Evolutionary conservation across 1,140 invertebrate species (phyloP), one percentile per base, ranked within the genome.

Genomic region (Drosophila asahinai): DNA sequence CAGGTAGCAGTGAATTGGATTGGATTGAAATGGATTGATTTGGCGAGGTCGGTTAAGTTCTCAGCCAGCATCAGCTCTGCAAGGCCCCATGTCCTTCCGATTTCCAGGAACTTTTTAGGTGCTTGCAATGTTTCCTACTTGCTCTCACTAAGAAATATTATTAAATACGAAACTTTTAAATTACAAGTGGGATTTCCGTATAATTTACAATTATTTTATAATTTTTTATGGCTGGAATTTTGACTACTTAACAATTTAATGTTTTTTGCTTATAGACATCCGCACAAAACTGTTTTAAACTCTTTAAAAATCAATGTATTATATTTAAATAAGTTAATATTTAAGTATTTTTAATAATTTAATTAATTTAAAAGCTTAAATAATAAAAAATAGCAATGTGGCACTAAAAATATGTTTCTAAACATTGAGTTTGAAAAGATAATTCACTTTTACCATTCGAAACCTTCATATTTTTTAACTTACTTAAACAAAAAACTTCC

Each of bases 11-110:
- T 52, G 63, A 77, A 77, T 77, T 59, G 62, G 74, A 71, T 61
- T 78, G 61, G 38, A 68, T 76, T 72, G 78, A 65, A 72, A 73
- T 81, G 64, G 74, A 77, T 77, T 72, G 74, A 77, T 77, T 71
- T 81, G 64, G 57, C 48, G 68, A 38, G 43, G 66, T 73, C 70
- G 70, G 47, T 60, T 73, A 43, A 42, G 63, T 55, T 52, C 8
- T 36, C 62, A 47, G 19, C 27, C 9, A 54, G 6, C 6, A 2
- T 36, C 15, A 33, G 19, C 22, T 45, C 9, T 47, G 5, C 1
- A 33, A 48, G n/a, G 11, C 6, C 12, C 12, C 15, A 15, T 19
- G 9, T 47, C 15, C 22, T 12, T 12, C 2, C 4, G 12, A 3
- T n/a, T 42, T 0, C 0, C 48, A 40, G 7, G 4, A 22, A 12